These are phyloP conservation scores for Blastobasis adustella DNA, from an alignment of 2,888 invertebrate genomes.

Conservation along the genomic window DNA sequence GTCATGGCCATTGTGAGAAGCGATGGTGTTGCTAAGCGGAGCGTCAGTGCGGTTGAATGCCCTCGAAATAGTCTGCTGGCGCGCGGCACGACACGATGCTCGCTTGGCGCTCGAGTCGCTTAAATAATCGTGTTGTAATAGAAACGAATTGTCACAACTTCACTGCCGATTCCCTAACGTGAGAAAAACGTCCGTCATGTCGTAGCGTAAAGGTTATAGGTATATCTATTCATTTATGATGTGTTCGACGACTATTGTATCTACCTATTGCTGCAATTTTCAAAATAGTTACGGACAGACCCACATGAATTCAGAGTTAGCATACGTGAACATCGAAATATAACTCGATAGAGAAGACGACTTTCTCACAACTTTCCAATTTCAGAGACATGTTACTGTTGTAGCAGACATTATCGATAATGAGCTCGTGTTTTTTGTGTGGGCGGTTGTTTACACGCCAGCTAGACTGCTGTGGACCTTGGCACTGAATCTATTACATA, in stretches of 20 bases:
- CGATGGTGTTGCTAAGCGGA: conserved; percentile 49
- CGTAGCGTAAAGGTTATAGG: no score
- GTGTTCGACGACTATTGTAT: no score
- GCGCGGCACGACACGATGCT: conserved; percentile 31
- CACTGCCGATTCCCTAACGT: background rate
- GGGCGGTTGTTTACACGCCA: conserved; percentile 3
- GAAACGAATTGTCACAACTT: conserved; percentile 17
- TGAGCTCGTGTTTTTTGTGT: background rate
- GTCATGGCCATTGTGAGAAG: conserved; percentile 66
- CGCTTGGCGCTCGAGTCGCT: conserved; percentile 32
- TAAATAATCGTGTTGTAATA: conserved; percentile 36
- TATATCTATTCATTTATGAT: no score
- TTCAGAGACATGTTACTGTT: background rate
- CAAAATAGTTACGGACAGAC: no score
- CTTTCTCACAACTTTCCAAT: conserved; percentile 4
- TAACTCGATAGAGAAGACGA: background rate
- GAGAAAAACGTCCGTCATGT: no score
- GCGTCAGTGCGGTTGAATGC: conserved; percentile 54
- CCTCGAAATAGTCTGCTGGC: conserved; percentile 49
- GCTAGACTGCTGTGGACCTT: conserved; percentile 5
- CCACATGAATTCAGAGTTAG: no score
- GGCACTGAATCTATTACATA: conserved; percentile 7
- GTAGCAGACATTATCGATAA: background rate
- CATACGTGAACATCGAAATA: no score
- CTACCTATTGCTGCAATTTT: no score